A percentile compares a stretch with the other conserved stretches of the same genome.
Evolutionary conservation across 2,797 vertebrate genomes (phyloP).

Genomic region (Phalanger gymnotis): DNA sequence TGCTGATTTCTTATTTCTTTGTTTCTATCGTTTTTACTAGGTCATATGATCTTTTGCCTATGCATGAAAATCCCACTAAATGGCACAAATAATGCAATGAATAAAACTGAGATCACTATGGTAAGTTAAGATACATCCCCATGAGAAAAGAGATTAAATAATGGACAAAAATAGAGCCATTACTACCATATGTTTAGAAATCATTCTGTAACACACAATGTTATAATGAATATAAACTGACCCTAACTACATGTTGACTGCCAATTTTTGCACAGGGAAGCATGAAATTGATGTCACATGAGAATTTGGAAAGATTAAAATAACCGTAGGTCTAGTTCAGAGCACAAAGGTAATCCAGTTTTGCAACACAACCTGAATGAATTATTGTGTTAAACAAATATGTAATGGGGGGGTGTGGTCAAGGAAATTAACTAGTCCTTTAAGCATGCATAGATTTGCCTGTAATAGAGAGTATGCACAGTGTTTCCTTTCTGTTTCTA

Average conservation of each 20-base stretch:
- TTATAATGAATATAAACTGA: neutral
- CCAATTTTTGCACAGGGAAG: conserved; percentile 46
- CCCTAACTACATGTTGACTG: neutral
- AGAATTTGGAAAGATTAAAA: conserved; percentile 39
- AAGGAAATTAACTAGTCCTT: neutral
- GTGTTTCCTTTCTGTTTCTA: neutral
- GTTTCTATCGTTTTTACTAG: neutral
- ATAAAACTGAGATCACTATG: conserved; percentile 3
- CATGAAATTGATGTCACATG: conserved; percentile 49
- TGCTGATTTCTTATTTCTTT: neutral
- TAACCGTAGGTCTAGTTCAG: conserved; percentile 19
- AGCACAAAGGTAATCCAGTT: neutral
- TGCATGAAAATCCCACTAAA: neutral
- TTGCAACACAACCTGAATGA: conserved; percentile 33
- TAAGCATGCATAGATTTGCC: neutral
- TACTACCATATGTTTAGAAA: conserved; percentile 6
- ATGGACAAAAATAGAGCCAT: neutral
- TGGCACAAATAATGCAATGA: conserved; percentile 15
- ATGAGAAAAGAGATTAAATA: conserved; percentile 22
- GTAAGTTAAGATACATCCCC: conserved; percentile 5
- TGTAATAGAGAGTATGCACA: neutral
- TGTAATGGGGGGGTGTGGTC: neutral
- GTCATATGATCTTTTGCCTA: neutral
- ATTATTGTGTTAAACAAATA: conserved; percentile 25
- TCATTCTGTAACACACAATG: neutral